Conservation (phyloP, 2,113 vertebrate genomes). For the Atlantisia rogersi region DNA sequence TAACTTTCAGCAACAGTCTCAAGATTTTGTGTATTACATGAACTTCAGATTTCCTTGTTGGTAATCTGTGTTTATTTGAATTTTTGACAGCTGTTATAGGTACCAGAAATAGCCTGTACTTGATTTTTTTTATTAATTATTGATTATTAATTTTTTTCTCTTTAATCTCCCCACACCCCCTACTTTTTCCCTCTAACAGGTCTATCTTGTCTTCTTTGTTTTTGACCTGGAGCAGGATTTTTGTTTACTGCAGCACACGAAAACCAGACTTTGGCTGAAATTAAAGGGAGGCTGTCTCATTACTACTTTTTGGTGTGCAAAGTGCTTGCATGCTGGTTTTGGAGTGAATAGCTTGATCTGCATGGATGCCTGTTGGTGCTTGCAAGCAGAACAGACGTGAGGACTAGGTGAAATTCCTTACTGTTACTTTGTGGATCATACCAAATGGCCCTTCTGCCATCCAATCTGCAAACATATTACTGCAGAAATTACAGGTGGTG, state of each 20-base stretch:
- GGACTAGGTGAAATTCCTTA: neutral
- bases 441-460: neutral
- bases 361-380: neutral
- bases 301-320: neutral
- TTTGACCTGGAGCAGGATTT: neutral
- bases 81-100: neutral
- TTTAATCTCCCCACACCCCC: too few species aligned
- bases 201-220: neutral
- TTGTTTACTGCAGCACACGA: neutral
- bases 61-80: slow-evolving; percentile 27
- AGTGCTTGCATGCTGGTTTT: neutral
- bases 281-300: neutral
- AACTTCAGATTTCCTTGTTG: slow-evolving; percentile 10
- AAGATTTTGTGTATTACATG: slow-evolving; percentile 10
- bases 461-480: rapidly evolving
- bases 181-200: neutral
- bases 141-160: neutral
- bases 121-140: neutral
- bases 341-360: neutral
- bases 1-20: neutral
- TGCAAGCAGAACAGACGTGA: neutral
- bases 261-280: neutral
- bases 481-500: neutral
- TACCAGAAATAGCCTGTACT: neutral
- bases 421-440: neutral